Percentiles rank a stretch among this genome's conserved stretches.
Conservation (phyloP, 2,113 vertebrate species). For the Loxodonta africana region DNA sequence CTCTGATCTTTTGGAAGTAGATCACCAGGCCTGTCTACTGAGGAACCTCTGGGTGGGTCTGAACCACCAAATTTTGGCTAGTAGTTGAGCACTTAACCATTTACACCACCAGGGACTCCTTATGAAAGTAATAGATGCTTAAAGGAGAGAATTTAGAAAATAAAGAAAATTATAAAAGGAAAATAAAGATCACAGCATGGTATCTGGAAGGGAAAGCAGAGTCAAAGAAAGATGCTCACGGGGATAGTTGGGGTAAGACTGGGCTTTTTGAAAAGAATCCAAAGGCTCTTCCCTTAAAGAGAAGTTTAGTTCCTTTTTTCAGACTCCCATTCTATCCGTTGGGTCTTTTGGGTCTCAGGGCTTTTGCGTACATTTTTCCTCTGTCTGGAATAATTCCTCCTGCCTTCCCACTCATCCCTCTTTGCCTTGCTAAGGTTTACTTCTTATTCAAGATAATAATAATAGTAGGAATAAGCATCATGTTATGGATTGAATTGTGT, state of each 20-base stretch:
- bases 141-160: constrained; percentile 26
- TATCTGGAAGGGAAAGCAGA: constrained; percentile 3
- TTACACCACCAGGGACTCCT: background rate
- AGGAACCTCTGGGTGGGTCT: background rate
- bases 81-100: background rate
- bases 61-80: background rate
- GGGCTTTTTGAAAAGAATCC: background rate
- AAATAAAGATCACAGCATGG: background rate
- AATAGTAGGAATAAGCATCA: background rate
- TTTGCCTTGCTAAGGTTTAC: background rate
- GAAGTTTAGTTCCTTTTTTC: background rate
- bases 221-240: background rate
- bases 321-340: background rate
- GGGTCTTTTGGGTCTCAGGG: background rate
- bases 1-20: background rate
- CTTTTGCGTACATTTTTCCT: background rate
- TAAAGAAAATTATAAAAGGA: background rate
- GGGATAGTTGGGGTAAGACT: background rate
- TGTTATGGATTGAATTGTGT: no score
- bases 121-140: background rate
- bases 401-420: background rate
- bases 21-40: background rate
- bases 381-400: background rate
- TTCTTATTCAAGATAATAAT: background rate
- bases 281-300: background rate